These are phyloP conservation scores for Drosophila simulans DNA, from an alignment of 1,140 invertebrate species.

Conservation along the genomic window DNA sequence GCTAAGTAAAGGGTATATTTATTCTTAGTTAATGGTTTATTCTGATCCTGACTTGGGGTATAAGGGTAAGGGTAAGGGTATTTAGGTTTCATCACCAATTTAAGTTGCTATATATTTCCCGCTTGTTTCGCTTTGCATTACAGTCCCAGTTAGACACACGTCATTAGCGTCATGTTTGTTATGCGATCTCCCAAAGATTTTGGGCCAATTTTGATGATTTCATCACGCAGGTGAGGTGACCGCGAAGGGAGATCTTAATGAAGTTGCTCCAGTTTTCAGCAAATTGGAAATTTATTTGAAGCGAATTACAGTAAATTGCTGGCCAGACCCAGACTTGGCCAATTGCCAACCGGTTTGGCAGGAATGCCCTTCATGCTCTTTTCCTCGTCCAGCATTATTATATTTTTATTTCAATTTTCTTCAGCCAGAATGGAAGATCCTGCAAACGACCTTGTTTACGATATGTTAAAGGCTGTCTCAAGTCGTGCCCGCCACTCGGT, in stretches of 20 bases:
- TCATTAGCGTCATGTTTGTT: constrained; percentile 76
- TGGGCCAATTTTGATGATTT: constrained; percentile 60
- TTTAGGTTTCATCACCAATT: not conserved
- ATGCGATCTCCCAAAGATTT: constrained; percentile 71
- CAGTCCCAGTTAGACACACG: constrained; percentile 43
- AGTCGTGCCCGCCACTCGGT: constrained; percentile 33
- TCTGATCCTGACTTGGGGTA: no score
- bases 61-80: constrained; percentile 3
- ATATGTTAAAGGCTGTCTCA: constrained; percentile 63
- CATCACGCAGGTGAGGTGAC: constrained; percentile 40
- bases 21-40: no score
- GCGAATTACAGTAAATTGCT: constrained; percentile 39
- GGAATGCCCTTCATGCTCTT: constrained; percentile 4
- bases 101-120: constrained; percentile 1
- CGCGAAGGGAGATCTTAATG: constrained; percentile 46
- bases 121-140: constrained; percentile 40
- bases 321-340: constrained; percentile 12
- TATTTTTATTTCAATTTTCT: constrained; percentile 5
- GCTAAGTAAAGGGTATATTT: not conserved
- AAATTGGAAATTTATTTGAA: constrained; percentile 74
- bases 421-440: constrained; percentile 42
- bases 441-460: constrained; percentile 75
- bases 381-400: not conserved
- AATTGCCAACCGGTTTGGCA: constrained; percentile 58
- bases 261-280: constrained; percentile 72